Base-by-base conservation (phyloP, 64 coral and sea anemone species). In the Actinia tenebrosa region DNA sequence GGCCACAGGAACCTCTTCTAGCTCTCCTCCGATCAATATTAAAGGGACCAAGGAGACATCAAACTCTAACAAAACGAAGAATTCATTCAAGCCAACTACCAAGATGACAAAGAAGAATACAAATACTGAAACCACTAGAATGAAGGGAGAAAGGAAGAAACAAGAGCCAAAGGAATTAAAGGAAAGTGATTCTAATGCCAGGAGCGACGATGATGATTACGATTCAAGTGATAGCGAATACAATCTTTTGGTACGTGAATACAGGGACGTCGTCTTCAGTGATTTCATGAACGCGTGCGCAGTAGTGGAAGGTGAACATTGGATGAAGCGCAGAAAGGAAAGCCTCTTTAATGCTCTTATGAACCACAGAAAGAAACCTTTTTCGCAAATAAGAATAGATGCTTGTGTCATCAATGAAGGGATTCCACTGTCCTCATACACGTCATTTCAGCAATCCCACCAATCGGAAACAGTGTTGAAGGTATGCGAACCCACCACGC, bases 351-450 rank as follows among this genome's bases (percentile, higher is more conserved):
- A 42, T 16, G 10, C 13, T 1, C n/a, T 75, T 75, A 43, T 15
- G 10, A 16, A 75, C 11, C 69, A 75, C 4, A 75, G 11, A 75
- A 75, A 75, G 69, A 75, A 30, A 4, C 69, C 69, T 75, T 75
- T 75, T 3, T 26, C 69, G 25, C 69, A 75, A 75, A 75, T 75
- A 42, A 75, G 42, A 42, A n/a, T 75, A 43, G 69, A 27, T 30
- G 69, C 69, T 42, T n/a, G 56, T 25, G 83, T 85, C 14, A 60
- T 62, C 14, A 56, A 63, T 20, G 60, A 63, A 60, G 83, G 58
- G 4, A 85, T 85, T n/a, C 83, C 83, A 61, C 56, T 85, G n/a
- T 85, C 83, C 17, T 60, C 44, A 5, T 85, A 59, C 53, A 85
- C 56, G n/a, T 58, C 13, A 54, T 61, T 59, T 58, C 83, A 61